phyloP scores from a whole-genome alignment of 2,113 vertebrate genomes.

The Chaenocephalus aceratus region DNA sequence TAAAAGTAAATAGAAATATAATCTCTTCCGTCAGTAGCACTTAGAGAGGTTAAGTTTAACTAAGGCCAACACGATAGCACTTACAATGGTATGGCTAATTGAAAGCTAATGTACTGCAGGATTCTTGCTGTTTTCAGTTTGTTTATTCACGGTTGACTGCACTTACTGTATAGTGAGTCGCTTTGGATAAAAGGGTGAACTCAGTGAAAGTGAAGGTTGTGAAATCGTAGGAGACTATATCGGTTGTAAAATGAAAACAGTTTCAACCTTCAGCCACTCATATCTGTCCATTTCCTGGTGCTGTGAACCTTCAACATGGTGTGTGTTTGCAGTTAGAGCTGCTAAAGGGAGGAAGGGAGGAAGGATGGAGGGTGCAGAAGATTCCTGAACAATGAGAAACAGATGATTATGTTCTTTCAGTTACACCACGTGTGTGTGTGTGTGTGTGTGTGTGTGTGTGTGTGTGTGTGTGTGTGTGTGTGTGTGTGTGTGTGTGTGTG shows the following conservation, averaged over 20 bases:
- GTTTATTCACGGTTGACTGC: too few species aligned
- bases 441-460: background rate
- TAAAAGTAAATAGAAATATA: too few species aligned
- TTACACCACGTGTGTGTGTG: background rate
- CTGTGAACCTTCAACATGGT: constrained; percentile 4
- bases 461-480: background rate
- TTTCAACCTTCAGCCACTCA: background rate
- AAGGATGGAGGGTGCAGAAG: constrained; percentile 27
- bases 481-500: background rate
- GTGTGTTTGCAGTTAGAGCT: constrained; percentile 32
- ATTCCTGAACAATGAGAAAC: constrained; percentile 78
- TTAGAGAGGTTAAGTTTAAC: too few species aligned
- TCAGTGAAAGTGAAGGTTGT: too few species aligned
- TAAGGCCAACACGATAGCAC: too few species aligned
- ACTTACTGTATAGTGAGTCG: too few species aligned
- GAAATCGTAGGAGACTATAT: background rate
- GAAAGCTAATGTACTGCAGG: too few species aligned
- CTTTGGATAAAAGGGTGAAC: too few species aligned
- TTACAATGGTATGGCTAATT: too few species aligned
- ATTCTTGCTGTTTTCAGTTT: too few species aligned
- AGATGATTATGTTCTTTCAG: constrained; percentile 66
- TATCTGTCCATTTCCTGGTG: background rate
- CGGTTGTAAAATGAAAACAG: background rate
- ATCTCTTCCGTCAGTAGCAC: too few species aligned
- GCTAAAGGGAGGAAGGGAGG: background rate